Percentiles rank a stretch among this genome's conserved stretches.
Conservation (phyloP, 2,797 vertebrate genomes). For the Danio kyathit region DNA sequence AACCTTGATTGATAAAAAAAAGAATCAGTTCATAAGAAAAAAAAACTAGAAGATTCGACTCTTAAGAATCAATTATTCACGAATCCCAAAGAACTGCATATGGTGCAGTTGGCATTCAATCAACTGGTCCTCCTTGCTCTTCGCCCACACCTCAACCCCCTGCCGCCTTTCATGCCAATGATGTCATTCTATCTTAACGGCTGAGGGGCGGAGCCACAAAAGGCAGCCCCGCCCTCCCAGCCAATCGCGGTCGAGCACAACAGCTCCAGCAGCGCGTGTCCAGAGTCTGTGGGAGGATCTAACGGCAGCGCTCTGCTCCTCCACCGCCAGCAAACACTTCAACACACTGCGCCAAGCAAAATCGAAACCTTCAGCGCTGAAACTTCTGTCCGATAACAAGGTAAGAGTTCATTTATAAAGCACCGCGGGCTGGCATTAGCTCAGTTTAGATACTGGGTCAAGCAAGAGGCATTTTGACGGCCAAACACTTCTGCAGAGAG, state of each 20-base stretch:
- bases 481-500: conserved; percentile 47
- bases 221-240: conserved; percentile 61
- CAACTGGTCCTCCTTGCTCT: conserved; percentile 9
- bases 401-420: conserved; percentile 52
- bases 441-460: conserved; percentile 15
- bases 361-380: conserved; percentile 11
- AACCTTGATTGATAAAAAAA: too few species aligned
- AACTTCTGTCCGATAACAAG: conserved; percentile 51
- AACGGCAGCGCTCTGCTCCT: conserved; percentile 53
- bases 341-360: conserved; percentile 62
- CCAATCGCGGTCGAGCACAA: conserved; percentile 69
- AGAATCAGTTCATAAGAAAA: too few species aligned
- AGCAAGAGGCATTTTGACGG: conserved; percentile 22
- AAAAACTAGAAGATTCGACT: neutral
- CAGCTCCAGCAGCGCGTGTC: conserved; percentile 58
- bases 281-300: conserved; percentile 69
- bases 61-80: neutral
- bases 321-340: conserved; percentile 50
- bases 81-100: neutral
- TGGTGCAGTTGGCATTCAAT: conserved; percentile 14
- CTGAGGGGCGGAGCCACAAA: conserved; percentile 63
- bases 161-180: conserved; percentile 64
- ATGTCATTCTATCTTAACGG: conserved; percentile 76
- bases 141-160: conserved; percentile 29
- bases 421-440: neutral